Evolutionary conservation across 2,888 invertebrate species (phyloP).

Genomic region (Mythimna impura): DNA sequence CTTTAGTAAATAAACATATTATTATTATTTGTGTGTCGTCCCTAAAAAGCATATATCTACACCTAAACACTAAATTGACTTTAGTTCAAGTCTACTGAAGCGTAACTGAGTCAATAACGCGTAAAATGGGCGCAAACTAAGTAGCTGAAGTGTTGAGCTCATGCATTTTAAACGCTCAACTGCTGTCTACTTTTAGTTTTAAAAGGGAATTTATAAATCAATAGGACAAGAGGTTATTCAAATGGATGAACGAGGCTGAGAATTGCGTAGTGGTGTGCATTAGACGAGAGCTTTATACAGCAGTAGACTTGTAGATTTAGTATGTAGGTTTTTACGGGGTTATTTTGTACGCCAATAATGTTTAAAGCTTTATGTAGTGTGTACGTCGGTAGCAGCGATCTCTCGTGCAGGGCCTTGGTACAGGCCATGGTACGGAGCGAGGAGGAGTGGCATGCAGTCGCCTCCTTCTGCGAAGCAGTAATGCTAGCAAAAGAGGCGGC

Average conservation of each 20-base stretch:
- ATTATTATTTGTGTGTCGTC: background rate
- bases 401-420: no score
- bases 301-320: background rate
- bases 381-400: no score
- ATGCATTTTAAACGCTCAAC: conserved; percentile 53
- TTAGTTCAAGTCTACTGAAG: conserved; percentile 17
- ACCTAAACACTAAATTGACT: conserved; percentile 4
- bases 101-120: conserved; percentile 30
- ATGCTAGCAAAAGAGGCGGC: no score
- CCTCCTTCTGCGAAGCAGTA: no score
- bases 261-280: conserved; percentile 35
- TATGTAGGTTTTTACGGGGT: background rate
- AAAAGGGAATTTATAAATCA: conserved; percentile 43
- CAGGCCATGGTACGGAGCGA: no score
- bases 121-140: conserved; percentile 40
- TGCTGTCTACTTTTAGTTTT: conserved; percentile 31
- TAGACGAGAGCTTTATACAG: conserved; percentile 16
- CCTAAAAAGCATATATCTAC: background rate
- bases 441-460: no score
- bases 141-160: conserved; percentile 18
- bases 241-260: conserved; percentile 10
- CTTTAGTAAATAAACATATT: no score
- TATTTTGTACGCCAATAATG: background rate
- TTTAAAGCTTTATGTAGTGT: no score
- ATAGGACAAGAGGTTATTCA: conserved; percentile 18